Conservation (phyloP, 2,888 invertebrate genomes). For the Balanococcus diminutus region DNA sequence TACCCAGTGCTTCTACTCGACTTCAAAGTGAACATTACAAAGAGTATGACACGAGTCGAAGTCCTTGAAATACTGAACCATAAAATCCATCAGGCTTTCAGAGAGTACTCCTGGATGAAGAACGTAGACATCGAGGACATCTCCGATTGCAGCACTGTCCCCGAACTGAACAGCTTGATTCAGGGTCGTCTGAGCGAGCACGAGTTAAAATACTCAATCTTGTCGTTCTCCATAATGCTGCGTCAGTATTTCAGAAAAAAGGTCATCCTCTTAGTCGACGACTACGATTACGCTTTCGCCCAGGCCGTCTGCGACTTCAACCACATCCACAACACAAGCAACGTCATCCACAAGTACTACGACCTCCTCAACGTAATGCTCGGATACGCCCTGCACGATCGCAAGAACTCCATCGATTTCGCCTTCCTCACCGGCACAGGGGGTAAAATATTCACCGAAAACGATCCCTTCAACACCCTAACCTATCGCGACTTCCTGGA, state of each 20-base stretch:
- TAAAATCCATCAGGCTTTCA: background rate
- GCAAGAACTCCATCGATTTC: background rate
- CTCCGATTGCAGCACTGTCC: background rate
- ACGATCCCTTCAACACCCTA: background rate
- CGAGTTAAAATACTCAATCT: background rate
- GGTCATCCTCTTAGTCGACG: background rate
- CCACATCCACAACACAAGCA: background rate
- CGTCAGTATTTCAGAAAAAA: background rate
- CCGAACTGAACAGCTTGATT: background rate
- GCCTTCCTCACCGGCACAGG: background rate
- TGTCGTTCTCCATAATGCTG: background rate
- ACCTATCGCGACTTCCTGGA: background rate
- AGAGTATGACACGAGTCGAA: background rate
- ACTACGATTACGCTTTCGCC: background rate
- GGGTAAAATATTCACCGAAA: background rate
- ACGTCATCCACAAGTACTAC: background rate
- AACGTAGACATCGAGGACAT: background rate
- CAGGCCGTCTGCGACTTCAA: background rate
- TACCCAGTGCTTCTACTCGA: background rate
- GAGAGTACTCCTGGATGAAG: background rate
- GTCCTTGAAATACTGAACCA: background rate
- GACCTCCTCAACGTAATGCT: background rate
- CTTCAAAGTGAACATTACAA: background rate
- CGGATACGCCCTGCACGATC: background rate
- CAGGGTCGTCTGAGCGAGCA: background rate